These are phyloP conservation scores for Nyctibius grandis DNA, from an alignment of 2,797 vertebrate genomes.

Conservation along the genomic window DNA sequence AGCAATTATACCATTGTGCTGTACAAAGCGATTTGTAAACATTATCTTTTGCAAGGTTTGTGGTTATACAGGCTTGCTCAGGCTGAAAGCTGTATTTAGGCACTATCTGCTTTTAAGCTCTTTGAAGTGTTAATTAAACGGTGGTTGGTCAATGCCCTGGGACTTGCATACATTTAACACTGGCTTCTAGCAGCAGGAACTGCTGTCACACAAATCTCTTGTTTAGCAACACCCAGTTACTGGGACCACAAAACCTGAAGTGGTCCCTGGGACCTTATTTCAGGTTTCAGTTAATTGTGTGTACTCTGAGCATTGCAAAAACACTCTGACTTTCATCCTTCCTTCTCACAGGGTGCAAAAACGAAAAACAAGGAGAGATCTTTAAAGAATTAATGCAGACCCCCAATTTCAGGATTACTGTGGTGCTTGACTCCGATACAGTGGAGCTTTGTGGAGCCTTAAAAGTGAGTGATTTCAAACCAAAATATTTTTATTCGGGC, in stretches of 20 bases:
- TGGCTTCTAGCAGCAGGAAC: not conserved
- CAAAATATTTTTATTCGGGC: not conserved
- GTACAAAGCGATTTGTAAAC: not conserved
- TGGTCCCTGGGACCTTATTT: not conserved
- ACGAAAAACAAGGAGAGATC: conserved; percentile 72
- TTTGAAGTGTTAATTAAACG: not conserved
- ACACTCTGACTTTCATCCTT: not conserved
- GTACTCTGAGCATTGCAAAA: not conserved
- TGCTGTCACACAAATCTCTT: not conserved
- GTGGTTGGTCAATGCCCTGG: not conserved
- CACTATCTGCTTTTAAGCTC: not conserved
- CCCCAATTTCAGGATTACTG: conserved; percentile 82
- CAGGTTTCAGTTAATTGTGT: not conserved
- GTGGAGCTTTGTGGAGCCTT: conserved; percentile 87
- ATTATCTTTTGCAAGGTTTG: not conserved
- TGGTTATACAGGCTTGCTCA: not conserved
- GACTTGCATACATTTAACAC: not conserved
- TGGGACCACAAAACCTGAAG: not conserved
- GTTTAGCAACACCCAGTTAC: not conserved
- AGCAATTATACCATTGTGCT: not conserved
- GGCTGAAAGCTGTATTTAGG: not conserved
- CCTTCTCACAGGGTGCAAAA: conserved; percentile 76
- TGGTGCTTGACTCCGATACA: conserved; percentile 80
- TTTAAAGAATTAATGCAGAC: conserved; percentile 87
- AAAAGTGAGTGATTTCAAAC: conserved; percentile 74